These are phyloP conservation scores for Nasonia giraulti DNA, from an alignment of 1,140 invertebrate genomes.

Conservation along the genomic window DNA sequence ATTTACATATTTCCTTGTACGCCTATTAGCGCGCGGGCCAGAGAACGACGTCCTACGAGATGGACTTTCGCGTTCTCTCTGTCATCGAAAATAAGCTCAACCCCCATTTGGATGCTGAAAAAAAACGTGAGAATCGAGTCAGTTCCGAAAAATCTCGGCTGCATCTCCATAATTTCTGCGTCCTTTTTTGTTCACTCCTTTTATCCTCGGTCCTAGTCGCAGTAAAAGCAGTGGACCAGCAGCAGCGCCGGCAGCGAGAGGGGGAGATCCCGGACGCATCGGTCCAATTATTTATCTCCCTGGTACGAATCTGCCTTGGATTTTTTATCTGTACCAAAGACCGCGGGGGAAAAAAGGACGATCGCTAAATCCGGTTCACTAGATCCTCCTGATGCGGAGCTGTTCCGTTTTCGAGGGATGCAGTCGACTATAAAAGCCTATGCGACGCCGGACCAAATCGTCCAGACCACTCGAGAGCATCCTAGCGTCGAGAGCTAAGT, in stretches of 20 bases:
- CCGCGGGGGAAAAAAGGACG: not conserved
- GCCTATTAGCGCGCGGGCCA: not conserved
- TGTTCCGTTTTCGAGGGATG: not conserved
- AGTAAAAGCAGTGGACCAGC: not conserved
- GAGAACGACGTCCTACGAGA: not conserved
- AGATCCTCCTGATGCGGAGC: not conserved
- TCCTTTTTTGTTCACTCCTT: not conserved
- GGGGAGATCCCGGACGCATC: not conserved
- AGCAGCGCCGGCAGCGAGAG: not conserved
- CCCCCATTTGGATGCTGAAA: not conserved
- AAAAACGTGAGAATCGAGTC: not conserved
- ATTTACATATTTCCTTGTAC: slow-evolving; percentile 23
- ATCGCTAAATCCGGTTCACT: slow-evolving; percentile 5
- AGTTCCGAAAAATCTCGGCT: not conserved
- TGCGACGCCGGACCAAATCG: not conserved
- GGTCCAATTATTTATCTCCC: slow-evolving; percentile 4
- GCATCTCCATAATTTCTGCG: slow-evolving; percentile 3
- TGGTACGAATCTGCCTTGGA: not conserved
- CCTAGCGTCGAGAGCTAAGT: not conserved
- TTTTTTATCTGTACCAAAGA: slow-evolving; percentile 9
- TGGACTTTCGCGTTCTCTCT: slow-evolving; percentile 1
- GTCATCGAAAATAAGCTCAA: not conserved
- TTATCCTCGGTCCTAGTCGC: not conserved
- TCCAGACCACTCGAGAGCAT: not conserved
- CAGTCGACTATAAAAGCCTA: slow-evolving; percentile 24